phyloP scores from a whole-genome alignment of 2,113 vertebrate genomes.

The Bubalus kerabau region DNA sequence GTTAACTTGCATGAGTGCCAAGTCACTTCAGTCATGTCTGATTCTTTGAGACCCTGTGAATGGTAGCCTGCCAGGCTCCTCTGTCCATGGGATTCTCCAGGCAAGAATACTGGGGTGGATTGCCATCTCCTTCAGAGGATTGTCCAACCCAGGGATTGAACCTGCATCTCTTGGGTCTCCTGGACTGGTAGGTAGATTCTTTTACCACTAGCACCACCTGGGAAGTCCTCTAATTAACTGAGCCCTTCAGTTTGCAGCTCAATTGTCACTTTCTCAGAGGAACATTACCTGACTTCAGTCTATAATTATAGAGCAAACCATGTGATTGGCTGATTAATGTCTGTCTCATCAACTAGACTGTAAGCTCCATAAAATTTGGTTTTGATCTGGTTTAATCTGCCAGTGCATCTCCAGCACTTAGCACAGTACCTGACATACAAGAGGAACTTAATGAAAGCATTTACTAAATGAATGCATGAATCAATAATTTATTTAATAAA shows the following conservation, averaged over 20 bases:
- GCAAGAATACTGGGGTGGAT: not conserved
- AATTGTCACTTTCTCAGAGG: not conserved
- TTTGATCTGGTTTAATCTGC: not conserved
- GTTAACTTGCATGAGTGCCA: not conserved
- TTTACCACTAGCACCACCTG: not conserved
- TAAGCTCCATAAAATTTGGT: not conserved
- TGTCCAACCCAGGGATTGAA: not conserved
- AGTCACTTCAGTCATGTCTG: not conserved
- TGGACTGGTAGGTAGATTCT: not conserved
- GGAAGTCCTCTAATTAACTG: not conserved
- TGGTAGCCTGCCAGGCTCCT: not conserved
- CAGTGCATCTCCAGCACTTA: not conserved
- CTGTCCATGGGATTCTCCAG: not conserved
- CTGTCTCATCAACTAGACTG: not conserved
- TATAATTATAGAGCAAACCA: too few relatives aligned
- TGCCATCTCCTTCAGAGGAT: not conserved
- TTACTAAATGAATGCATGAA: not conserved
- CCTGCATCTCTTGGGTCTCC: not conserved
- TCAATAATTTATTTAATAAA: not conserved
- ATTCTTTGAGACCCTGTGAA: not conserved
- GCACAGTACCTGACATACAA: not conserved
- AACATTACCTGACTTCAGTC: not conserved
- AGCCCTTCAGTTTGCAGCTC: not conserved
- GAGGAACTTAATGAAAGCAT: not conserved
- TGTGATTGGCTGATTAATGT: not conserved